These are phyloP conservation scores for Gobius niger DNA, from an alignment of 2,113 vertebrate genomes.

Conservation along the genomic window DNA sequence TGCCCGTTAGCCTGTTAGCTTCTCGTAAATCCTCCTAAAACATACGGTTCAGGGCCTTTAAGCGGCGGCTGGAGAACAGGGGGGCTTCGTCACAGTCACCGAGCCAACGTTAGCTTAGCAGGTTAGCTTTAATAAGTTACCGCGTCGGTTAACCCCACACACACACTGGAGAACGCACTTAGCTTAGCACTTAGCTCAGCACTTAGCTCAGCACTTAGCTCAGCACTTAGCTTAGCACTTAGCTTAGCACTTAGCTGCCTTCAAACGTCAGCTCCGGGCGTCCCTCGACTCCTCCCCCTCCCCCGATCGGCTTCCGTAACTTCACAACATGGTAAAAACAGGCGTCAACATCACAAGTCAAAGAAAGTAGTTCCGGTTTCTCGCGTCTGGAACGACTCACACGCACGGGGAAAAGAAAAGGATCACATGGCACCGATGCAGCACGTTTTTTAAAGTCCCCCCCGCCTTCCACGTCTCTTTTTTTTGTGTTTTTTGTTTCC, in stretches of 20 bases:
- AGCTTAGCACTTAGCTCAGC: no score
- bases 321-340: slow-evolving; percentile 34
- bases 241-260: slow-evolving; percentile 2
- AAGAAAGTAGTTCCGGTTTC: slow-evolving; percentile 45
- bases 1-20: no score
- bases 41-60: no score
- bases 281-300: slow-evolving; percentile 3
- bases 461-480: no score
- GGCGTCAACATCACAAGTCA: slow-evolving; percentile 1
- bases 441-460: slow-evolving; percentile 43
- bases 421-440: slow-evolving; percentile 57
- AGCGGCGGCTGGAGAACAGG: no score
- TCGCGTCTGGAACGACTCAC: slow-evolving; percentile 63
- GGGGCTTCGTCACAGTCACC: no score
- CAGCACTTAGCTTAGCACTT: no score
- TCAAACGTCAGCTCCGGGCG: not conserved
- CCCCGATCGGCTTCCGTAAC: not conserved
- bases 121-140: not conserved
- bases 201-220: no score
- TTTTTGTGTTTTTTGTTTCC: not conserved
- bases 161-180: no score
- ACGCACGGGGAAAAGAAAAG: slow-evolving; percentile 46
- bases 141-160: not conserved
- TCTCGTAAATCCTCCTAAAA: no score
- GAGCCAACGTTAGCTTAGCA: not conserved